A percentile compares a stretch with the other conserved stretches of the same genome.
phyloP scores from a whole-genome alignment of 2,113 vertebrate genomes.

The Elaphurus davidianus region DNA sequence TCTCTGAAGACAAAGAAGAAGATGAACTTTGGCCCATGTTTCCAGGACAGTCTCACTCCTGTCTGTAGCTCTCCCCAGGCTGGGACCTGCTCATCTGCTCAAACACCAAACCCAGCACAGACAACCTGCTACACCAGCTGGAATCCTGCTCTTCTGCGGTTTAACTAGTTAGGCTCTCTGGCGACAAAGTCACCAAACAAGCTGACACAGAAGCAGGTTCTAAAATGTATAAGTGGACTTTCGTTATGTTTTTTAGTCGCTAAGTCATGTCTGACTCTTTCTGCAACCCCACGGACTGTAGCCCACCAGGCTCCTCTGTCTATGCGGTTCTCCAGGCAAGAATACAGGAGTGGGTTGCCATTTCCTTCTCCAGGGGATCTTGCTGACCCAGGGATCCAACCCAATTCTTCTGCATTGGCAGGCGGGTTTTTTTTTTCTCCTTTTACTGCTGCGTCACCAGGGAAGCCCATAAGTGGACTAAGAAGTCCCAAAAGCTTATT shows the following conservation, averaged over 20 bases:
- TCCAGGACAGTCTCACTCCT: neutral
- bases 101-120: neutral
- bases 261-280: neutral
- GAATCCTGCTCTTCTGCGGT: neutral
- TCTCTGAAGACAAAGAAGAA: neutral
- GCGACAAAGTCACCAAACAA: neutral
- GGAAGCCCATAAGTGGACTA: neutral
- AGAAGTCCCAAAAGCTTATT: neutral
- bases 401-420: neutral
- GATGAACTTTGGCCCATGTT: neutral
- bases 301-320: neutral
- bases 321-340: neutral
- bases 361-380: neutral
- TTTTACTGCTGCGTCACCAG: neutral
- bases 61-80: neutral
- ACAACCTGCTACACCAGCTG: neutral
- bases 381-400: neutral
- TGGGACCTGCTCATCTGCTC: neutral
- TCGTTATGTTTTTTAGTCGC: neutral
- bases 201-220: neutral
- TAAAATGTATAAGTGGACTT: neutral
- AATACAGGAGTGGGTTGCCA: neutral
- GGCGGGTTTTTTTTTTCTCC: neutral
- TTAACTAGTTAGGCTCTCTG: neutral
- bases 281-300: neutral